These are phyloP conservation scores for Malthinus flaveolus DNA, from an alignment of 2,888 invertebrate genomes.

Conservation along the genomic window DNA sequence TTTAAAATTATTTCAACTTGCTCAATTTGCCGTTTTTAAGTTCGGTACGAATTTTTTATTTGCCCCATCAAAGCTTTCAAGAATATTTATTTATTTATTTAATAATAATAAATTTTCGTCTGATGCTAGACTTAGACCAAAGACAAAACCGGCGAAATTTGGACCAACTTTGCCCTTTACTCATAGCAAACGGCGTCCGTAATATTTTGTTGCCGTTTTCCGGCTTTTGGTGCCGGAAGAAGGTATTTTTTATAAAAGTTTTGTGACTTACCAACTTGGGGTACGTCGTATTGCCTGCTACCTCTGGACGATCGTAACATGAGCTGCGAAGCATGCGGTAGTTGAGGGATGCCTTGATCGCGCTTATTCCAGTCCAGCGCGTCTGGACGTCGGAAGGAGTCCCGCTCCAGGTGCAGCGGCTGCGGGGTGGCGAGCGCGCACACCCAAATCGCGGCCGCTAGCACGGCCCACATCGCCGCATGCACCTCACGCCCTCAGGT, in stretches of 20 bases:
- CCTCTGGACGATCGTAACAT: slow-evolving; percentile 74
- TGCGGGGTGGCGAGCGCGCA: slow-evolving; percentile 54
- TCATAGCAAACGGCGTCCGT: too few relatives aligned
- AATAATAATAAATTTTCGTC: too few relatives aligned
- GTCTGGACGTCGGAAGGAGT: slow-evolving; percentile 42
- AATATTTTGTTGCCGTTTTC: too few relatives aligned
- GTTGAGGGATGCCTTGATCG: slow-evolving; percentile 33
- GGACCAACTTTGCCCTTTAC: too few relatives aligned
- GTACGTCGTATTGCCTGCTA: slow-evolving; percentile 80
- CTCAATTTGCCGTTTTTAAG: too few relatives aligned
- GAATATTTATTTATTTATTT: too few relatives aligned
- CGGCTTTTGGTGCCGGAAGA: too few relatives aligned
- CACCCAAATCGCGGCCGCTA: slow-evolving; percentile 52
- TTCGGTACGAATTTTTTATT: too few relatives aligned
- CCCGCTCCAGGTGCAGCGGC: slow-evolving; percentile 50
- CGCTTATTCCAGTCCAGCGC: slow-evolving; percentile 40
- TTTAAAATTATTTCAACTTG: too few relatives aligned
- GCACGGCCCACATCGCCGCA: slow-evolving; percentile 52
- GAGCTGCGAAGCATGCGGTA: slow-evolving; percentile 59
- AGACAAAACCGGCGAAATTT: too few relatives aligned
- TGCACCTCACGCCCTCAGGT: slow-evolving; percentile 47
- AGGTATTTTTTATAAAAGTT: background rate
- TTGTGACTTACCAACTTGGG: slow-evolving; percentile 74
- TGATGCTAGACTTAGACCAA: too few relatives aligned
- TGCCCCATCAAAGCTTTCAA: too few relatives aligned